Conservation (phyloP, 2,113 vertebrate genomes). For the Hymenochirus boettgeri region DNA sequence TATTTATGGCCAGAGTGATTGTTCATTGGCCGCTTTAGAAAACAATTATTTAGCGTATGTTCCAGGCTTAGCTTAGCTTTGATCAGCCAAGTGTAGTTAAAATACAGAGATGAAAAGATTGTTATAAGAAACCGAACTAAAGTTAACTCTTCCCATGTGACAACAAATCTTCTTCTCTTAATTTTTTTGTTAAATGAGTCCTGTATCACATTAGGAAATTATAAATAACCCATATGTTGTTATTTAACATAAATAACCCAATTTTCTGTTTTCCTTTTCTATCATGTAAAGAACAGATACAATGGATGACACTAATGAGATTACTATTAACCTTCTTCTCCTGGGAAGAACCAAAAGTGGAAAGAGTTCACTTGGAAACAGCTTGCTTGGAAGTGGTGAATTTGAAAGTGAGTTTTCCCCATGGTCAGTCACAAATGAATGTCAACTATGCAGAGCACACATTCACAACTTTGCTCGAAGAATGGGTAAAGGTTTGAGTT, state of each 20-base stretch:
- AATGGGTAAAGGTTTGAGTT: conserved; percentile 54
- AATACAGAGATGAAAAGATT: too few species aligned
- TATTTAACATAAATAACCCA: conserved; percentile 22
- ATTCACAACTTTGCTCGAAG: conserved; percentile 52
- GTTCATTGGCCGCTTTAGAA: too few species aligned
- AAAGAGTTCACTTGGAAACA: conserved; percentile 75
- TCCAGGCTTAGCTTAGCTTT: too few species aligned
- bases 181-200: background rate
- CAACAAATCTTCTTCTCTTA: too few species aligned
- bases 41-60: too few species aligned
- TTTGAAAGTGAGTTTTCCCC: conserved; percentile 59
- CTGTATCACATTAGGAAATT: conserved; percentile 14
- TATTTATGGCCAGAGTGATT: too few species aligned
- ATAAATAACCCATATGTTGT: background rate
- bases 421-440: conserved; percentile 53
- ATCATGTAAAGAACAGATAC: background rate
- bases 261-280: conserved; percentile 22
- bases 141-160: too few species aligned
- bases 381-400: conserved; percentile 70
- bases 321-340: conserved; percentile 67
- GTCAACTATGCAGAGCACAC: conserved; percentile 44
- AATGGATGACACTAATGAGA: conserved; percentile 42
- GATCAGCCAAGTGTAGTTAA: too few species aligned
- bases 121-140: too few species aligned
- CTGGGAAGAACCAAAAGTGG: conserved; percentile 71